Percentiles rank a stretch among this genome's conserved stretches.
These are phyloP conservation scores for Sebastiscus tertius DNA, from an alignment of 2,797 vertebrate genomes.

Conservation along the genomic window DNA sequence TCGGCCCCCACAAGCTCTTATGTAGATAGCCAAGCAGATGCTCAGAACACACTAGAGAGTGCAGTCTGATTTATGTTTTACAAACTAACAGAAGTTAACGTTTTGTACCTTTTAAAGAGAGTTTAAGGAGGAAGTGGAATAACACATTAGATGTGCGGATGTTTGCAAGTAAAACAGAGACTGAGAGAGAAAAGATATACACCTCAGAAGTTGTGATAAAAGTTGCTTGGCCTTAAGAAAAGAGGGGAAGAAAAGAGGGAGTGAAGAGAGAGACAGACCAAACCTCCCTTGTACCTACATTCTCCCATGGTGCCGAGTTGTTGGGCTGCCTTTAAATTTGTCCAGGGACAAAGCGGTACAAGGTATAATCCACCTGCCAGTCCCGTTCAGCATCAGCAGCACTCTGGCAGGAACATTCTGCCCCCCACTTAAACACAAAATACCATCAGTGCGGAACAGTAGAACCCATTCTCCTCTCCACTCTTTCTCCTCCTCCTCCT, in stretches of 20 bases:
- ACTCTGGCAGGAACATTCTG: slow-evolving; percentile 82
- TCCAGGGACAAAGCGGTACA: slow-evolving; percentile 81
- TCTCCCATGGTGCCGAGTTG: slow-evolving; percentile 70
- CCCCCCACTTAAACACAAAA: slow-evolving; percentile 82
- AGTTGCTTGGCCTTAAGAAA: not conserved
- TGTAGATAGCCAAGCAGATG: slow-evolving; percentile 22
- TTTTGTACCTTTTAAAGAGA: not conserved
- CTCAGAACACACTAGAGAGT: not conserved
- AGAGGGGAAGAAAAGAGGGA: slow-evolving; percentile 6
- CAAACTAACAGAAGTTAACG: not conserved
- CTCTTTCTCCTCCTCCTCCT: slow-evolving; percentile 27
- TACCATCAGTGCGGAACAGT: slow-evolving; percentile 82
- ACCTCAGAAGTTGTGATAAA: not conserved
- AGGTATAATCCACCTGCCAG: slow-evolving; percentile 86
- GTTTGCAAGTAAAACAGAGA: not conserved
- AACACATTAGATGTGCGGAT: not conserved
- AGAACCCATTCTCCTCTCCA: slow-evolving; percentile 62
- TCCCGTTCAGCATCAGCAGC: slow-evolving; percentile 78
- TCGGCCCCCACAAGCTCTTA: slow-evolving; percentile 24
- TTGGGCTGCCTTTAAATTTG: slow-evolving; percentile 81
- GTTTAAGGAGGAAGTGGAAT: not conserved
- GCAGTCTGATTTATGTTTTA: not conserved
- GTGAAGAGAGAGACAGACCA: slow-evolving; percentile 22
- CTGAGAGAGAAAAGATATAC: not conserved
- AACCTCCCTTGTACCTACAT: slow-evolving; percentile 37